Percentiles rank a stretch among this genome's conserved stretches.
These are phyloP conservation scores for Drosophila ironensis DNA, from an alignment of 1,140 invertebrate genomes.

Conservation along the genomic window DNA sequence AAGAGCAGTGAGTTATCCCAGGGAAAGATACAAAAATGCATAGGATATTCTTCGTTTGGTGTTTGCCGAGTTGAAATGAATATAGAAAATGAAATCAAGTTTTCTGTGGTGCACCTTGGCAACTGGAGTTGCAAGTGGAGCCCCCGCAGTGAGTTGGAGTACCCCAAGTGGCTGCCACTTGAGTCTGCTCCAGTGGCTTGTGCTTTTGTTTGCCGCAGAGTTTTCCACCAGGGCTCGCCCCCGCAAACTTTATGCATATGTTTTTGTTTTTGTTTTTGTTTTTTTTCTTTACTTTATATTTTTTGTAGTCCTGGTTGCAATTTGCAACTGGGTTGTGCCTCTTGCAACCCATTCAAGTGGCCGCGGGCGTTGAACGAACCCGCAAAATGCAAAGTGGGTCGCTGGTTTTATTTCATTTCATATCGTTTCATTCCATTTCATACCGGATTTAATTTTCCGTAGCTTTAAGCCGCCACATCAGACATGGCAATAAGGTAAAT, in stretches of 20 bases:
- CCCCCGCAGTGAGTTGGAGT: conserved; percentile 35
- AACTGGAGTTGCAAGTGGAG: conserved; percentile 36
- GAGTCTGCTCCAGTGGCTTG: conserved; percentile 59
- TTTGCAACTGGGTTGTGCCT: conserved; percentile 25
- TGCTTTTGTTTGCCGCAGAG: conserved; percentile 63
- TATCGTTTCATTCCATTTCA: conserved; percentile 19
- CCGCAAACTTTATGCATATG: no score
- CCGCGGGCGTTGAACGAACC: conserved; percentile 36
- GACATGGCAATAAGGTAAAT: conserved; percentile 45
- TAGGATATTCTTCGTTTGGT: no score
- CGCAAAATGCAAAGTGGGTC: conserved; percentile 64
- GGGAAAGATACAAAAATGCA: background rate
- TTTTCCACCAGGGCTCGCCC: conserved; percentile 17
- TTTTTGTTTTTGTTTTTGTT: background rate
- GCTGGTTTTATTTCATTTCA: conserved; percentile 3
- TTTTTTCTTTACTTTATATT: conserved; percentile 1
- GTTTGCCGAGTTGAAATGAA: no score
- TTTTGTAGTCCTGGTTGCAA: conserved; percentile 8
- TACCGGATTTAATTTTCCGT: conserved; percentile 35
- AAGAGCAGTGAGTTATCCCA: no score
- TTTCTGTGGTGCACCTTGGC: conserved; percentile 12
- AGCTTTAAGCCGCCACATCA: conserved; percentile 32
- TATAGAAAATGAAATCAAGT: background rate
- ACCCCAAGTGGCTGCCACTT: conserved; percentile 63
- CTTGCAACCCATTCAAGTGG: conserved; percentile 60